Evolutionary conservation across 2,113 vertebrate species (phyloP).

Genomic region (Felis catus): DNA sequence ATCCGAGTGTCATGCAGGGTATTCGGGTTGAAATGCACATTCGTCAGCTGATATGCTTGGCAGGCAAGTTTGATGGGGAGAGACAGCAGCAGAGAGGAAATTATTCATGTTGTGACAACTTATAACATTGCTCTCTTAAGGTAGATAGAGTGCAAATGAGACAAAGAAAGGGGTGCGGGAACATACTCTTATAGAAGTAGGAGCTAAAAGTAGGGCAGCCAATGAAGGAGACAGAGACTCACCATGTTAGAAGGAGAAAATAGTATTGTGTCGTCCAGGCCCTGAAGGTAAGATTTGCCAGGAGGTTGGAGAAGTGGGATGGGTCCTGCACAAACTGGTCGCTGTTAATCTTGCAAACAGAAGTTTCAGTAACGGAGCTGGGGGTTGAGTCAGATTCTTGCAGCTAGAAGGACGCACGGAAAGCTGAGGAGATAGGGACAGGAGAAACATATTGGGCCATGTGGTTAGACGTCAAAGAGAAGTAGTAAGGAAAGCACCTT

Average conservation of each 20-base stretch:
- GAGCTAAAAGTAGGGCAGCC: background rate
- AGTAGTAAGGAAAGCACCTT: background rate
- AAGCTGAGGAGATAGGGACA: background rate
- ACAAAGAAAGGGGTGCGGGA: background rate
- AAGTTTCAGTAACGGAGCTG: background rate
- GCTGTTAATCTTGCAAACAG: background rate
- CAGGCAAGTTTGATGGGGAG: background rate
- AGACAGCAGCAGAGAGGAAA: background rate
- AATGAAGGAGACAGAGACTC: background rate
- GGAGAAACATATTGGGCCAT: background rate
- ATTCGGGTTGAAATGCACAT: background rate
- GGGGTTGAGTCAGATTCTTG: rapidly evolving
- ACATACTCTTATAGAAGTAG: background rate
- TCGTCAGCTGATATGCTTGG: background rate
- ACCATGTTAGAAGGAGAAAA: background rate
- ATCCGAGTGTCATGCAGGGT: background rate
- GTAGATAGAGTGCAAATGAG: background rate
- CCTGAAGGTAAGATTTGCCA: background rate
- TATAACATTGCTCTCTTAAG: background rate
- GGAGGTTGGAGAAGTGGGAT: no score
- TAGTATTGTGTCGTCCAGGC: no score
- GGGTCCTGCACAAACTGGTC: background rate
- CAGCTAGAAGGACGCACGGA: background rate
- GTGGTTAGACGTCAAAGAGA: background rate
- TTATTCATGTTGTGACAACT: background rate